Percentiles rank a stretch among this genome's conserved stretches.
These are phyloP conservation scores for Egretta garzetta DNA, from an alignment of 2,113 vertebrate species.

Conservation along the genomic window DNA sequence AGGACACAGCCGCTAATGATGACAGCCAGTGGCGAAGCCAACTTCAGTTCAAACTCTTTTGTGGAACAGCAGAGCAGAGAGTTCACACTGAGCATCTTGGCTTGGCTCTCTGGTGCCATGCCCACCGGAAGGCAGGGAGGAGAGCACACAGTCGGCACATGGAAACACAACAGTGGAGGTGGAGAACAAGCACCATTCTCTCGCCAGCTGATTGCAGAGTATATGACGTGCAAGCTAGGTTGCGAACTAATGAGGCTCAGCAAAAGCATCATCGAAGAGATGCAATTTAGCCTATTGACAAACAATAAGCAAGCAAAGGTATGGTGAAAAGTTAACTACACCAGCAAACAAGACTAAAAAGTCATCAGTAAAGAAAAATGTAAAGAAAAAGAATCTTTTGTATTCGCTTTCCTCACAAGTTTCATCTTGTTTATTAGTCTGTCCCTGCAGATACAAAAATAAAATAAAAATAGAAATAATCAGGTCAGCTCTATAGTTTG, in stretches of 20 bases:
- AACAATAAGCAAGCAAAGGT: neutral
- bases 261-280: neutral
- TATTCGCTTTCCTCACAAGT: neutral
- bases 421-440: neutral
- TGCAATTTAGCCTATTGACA: neutral
- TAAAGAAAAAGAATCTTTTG: neutral
- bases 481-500: neutral
- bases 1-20: neutral
- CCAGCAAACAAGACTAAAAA: neutral
- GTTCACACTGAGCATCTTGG: neutral
- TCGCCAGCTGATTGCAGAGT: neutral
- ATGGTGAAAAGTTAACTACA: neutral
- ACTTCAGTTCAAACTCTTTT: neutral
- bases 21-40: neutral
- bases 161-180: neutral
- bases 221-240: neutral
- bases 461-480: neutral
- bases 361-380: neutral
- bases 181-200: neutral
- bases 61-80: neutral
- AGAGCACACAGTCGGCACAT: rapidly evolving
- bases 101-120: neutral
- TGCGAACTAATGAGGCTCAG: neutral
- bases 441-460: neutral
- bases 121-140: neutral